Percentiles rank a stretch among this genome's conserved stretches.
Conservation (phyloP, 1,140 invertebrate genomes). For the Charaxes varanes region DNA sequence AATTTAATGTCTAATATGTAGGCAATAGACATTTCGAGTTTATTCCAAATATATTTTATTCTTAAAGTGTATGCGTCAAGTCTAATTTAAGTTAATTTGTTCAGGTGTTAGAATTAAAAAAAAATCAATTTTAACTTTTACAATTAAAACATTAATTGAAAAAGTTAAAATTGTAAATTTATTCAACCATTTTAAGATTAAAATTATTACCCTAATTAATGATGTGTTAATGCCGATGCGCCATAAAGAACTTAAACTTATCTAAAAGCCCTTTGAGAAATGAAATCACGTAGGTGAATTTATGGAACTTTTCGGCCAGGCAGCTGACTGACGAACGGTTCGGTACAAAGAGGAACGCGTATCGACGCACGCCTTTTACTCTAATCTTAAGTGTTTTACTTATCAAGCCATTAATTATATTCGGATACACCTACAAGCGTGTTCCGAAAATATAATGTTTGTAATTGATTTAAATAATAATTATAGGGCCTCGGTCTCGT, state of each 20-base stretch:
- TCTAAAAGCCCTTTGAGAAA: conserved; percentile 1
- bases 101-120: too few species aligned
- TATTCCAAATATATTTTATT: too few species aligned
- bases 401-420: conserved; percentile 63
- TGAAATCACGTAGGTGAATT: conserved; percentile 4
- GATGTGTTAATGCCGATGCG: conserved; percentile 1
- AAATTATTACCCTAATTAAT: neutral
- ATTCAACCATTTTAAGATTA: too few species aligned
- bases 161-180: too few species aligned
- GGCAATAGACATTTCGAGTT: too few species aligned
- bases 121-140: too few species aligned
- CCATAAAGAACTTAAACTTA: neutral
- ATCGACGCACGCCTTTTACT: conserved; percentile 47
- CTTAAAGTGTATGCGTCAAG: too few species aligned
- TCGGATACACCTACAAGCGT: conserved; percentile 36
- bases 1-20: too few species aligned
- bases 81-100: too few species aligned
- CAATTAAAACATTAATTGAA: too few species aligned
- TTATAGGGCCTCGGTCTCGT: conserved; percentile 42
- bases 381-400: conserved; percentile 66
- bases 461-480: conserved; percentile 70
- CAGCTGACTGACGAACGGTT: conserved; percentile 43
- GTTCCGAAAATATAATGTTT: conserved; percentile 50
- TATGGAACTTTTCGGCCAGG: conserved; percentile 10
- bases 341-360: conserved; percentile 30